Conservation (phyloP, 2,888 invertebrate genomes). For the Pycnomerus fuliginosus region DNA sequence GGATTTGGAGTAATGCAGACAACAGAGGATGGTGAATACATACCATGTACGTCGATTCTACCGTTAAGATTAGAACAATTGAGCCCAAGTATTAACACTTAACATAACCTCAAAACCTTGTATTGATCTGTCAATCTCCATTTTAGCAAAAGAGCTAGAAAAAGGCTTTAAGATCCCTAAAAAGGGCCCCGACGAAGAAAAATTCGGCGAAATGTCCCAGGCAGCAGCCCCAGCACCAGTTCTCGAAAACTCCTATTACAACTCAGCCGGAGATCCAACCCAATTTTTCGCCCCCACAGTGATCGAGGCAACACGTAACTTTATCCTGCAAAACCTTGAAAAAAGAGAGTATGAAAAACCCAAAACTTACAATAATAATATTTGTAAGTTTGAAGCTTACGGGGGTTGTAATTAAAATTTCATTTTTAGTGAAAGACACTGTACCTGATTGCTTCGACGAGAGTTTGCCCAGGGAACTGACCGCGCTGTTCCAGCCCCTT, state of each 20-base stretch:
- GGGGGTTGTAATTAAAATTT: constrained; percentile 1
- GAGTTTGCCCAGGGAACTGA: constrained; percentile 52
- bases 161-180: constrained; percentile 35
- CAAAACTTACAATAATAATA: constrained; percentile 33
- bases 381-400: constrained; percentile 31
- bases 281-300: constrained; percentile 12
- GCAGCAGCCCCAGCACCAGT: constrained; percentile 14
- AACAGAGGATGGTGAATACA: constrained; percentile 26
- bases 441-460: constrained; percentile 44
- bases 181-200: constrained; percentile 14
- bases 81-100: too few species aligned
- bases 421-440: constrained; percentile 38
- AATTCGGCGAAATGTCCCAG: constrained; percentile 10
- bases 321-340: constrained; percentile 25
- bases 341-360: constrained; percentile 34
- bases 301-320: constrained; percentile 13
- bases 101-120: too few species aligned
- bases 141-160: constrained; percentile 29
- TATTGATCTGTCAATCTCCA: background rate
- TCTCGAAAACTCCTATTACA: constrained; percentile 36
- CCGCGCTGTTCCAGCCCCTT: constrained; percentile 53
- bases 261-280: constrained; percentile 26
- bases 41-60: constrained; percentile 21
- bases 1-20: too few species aligned
- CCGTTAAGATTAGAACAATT: background rate